Evolutionary conservation across 2,113 vertebrate genomes (phyloP), one percentile per base, ranked within the genome.

Genomic region (Rhegmatorhina hoffmannsi): DNA sequence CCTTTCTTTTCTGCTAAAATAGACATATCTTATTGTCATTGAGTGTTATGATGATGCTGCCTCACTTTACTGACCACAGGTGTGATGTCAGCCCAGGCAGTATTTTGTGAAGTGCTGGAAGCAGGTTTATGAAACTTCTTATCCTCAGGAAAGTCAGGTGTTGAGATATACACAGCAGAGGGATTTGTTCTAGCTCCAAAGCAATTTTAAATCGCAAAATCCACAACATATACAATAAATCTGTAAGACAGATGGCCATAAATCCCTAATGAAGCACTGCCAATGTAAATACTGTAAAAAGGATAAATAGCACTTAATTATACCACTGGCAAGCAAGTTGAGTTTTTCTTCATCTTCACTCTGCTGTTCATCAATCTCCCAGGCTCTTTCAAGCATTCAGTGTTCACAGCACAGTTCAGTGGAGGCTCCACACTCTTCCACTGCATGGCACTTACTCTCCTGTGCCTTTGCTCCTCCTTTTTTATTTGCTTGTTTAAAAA

Each of bases 261-360:
- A 91, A 94, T 91, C 87, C 94, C 84, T 70, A 91, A 88, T 88
- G 93, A 94, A 88, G 52, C 38, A 7, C 18, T 89, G 93, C 72
- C 94, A 91, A 77, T 38, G 76, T 85, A 97, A 96, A 94, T 92
- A 95, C 34, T 85, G 67, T 80, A 95, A 83, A 94, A 91, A 66
- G 89, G 84, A 77, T 92, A 95, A 95, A 95, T 21, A 92, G 55
- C 38, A 86, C 70, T 94, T 92, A 89, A 95, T 92, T 92, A 85
- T 17, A 18, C 28, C 31, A 66, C 6, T 95, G 87, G 78, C 79
- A 92, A 84, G 34, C 43, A 77, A 92, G 36, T 23, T 84, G 13
- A 9, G 23, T 21, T 90, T 87, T 69, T 33, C 75, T 38, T 93
- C 43, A 18, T 80, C 53, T 73, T 88, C 29, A 9, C 84, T 88